Evolutionary conservation across 2,888 invertebrate genomes (phyloP), one percentile per base, ranked within the genome.

Genomic region (Spodoptera picta): DNA sequence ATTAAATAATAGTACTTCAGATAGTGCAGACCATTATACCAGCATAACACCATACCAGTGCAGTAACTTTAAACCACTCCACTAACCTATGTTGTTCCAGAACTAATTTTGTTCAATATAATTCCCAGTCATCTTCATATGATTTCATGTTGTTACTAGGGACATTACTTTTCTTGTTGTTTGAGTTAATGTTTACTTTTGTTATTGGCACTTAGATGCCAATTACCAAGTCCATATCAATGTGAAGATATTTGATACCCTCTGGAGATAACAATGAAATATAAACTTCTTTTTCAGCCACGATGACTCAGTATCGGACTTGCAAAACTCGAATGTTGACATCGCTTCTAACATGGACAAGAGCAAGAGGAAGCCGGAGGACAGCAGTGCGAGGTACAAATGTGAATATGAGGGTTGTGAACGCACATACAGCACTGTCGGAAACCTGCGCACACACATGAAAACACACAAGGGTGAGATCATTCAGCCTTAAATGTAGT

Each of bases 401-500:
- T 99, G 99, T 92, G 97, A 98, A 92, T 98, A 97, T 91, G 97
- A 97, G 69, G 98, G 98, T 14, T 99, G 99, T 89, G 95, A 96
- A 71, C 95, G 98, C 80, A 98, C 98, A 60, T 99, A 99, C 90
- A 98, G 98, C 87, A 99, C 99, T 6, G 97, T 98, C 77, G 99
- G 99, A 56, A 99, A 99, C 93, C 95, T 99, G 75, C 96, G 98
- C 85, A 99, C 99, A 67, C 99, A 99, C 93, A 96, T 98, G 96
- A 99, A 99, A 95, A 98, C 98, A 61, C 99, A 99, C 86, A 98
- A 97, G 96, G 99, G 99, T 98, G 94, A 72, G 62, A 60, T 67
- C 65, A 52, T 64, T 69, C 55, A 68, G 52, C 45, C 10, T 4
- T 55, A 41, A 56, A 56, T 62, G 52, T 55, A 69, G 23, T 49